Evolutionary conservation across 2,113 vertebrate genomes (phyloP).

Genomic region (Lonchura striata): DNA sequence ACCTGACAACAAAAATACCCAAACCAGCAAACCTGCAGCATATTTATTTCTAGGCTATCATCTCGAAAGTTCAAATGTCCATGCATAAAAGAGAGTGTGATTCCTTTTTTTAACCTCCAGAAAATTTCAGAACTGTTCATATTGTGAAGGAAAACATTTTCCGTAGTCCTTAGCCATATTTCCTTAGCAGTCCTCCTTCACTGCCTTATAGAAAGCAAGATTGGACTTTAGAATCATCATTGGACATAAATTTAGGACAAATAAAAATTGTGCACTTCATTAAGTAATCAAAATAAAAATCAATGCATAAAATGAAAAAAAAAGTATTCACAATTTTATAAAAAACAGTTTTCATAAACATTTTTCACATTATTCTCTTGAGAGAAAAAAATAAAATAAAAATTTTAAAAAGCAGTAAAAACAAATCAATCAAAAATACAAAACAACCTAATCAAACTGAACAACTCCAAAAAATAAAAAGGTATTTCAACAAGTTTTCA

Average conservation of each 20-base stretch:
- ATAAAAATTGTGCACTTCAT: not conserved
- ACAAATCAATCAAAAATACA: accelerated
- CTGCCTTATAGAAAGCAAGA: not conserved
- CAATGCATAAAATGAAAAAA: not conserved
- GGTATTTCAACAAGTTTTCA: not conserved
- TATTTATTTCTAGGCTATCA: not conserved
- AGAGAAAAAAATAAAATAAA: not conserved
- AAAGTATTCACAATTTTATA: not conserved
- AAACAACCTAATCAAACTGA: not conserved
- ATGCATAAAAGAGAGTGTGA: not conserved
- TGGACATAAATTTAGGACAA: not conserved
- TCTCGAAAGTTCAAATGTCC: not conserved
- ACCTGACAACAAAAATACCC: not conserved
- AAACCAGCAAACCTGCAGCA: not conserved
- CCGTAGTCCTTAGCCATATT: not conserved
- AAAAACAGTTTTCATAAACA: not conserved
- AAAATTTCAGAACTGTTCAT: not conserved
- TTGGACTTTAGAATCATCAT: not conserved
- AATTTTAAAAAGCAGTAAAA: not conserved
- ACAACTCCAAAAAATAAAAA: accelerated
- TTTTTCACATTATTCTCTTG: not conserved
- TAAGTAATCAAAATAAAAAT: not conserved
- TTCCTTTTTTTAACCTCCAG: not conserved
- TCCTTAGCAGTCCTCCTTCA: not conserved
- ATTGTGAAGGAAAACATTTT: not conserved